Evolutionary conservation across 2,113 vertebrate species (phyloP).

Genomic region (Ciconia boyciana): DNA sequence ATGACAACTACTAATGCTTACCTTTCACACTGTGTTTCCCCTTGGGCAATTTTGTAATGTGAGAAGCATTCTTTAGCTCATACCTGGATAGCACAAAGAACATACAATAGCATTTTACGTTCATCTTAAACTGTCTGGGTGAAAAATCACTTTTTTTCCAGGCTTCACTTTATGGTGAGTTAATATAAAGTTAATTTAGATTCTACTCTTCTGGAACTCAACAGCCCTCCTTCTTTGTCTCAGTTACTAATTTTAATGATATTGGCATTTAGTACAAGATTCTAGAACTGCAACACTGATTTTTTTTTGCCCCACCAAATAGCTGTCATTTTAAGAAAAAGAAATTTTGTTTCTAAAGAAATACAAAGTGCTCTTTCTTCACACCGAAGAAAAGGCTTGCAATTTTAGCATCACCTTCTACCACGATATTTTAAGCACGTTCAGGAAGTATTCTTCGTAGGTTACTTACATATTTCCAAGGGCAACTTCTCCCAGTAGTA

Average conservation of each 20-base stretch:
- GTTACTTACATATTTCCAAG: slow-evolving; percentile 94
- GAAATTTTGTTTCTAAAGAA: not conserved
- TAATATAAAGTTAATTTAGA: not conserved
- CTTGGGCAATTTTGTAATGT: slow-evolving; percentile 93
- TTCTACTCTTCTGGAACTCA: not conserved
- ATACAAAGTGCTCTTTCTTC: not conserved
- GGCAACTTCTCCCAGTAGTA: slow-evolving; percentile 93
- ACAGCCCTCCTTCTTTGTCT: not conserved
- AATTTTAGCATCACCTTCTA: not conserved
- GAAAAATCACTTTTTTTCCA: not conserved
- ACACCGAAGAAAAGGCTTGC: not conserved
- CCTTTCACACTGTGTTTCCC: slow-evolving; percentile 99
- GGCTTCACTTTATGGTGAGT: not conserved
- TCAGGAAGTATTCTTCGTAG: not conserved
- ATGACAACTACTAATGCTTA: slow-evolving; percentile 45
- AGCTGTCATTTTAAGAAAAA: not conserved
- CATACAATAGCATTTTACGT: not conserved
- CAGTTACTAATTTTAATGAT: not conserved
- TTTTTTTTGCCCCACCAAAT: fast-evolving
- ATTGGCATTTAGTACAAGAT: not conserved
- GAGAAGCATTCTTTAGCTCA: slow-evolving; percentile 94
- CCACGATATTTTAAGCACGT: fast-evolving
- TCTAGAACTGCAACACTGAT: not conserved
- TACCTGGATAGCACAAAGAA: slow-evolving; percentile 76
- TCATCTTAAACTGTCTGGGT: not conserved